Conservation (phyloP, 2,797 vertebrate species). For the Squalus acanthias region DNA sequence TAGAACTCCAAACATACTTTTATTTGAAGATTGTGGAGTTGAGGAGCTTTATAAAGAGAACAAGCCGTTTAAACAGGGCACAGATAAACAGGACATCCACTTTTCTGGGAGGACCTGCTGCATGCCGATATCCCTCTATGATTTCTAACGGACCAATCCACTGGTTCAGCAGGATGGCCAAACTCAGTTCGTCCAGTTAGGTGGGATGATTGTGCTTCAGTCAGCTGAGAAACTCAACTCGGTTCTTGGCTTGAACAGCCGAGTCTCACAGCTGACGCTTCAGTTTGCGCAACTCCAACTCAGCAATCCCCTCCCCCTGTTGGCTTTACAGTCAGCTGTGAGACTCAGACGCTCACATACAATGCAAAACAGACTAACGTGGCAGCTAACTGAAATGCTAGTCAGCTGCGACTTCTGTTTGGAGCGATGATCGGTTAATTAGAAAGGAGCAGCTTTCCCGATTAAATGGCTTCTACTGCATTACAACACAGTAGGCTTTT, state of each 20-base stretch:
- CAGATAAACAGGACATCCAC: background rate
- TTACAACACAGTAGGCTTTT: background rate
- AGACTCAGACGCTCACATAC: background rate
- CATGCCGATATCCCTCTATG: too few relatives aligned
- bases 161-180: background rate
- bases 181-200: background rate
- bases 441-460: background rate
- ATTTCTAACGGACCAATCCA: background rate
- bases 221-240: background rate
- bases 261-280: background rate
- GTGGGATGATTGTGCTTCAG: background rate
- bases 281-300: background rate
- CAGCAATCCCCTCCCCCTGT: background rate
- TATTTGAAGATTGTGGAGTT: background rate
- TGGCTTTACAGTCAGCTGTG: background rate
- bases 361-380: background rate
- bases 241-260: background rate
- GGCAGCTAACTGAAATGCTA: background rate
- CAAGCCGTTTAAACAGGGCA: background rate
- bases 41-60: background rate
- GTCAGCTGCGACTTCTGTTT: conserved; percentile 11
- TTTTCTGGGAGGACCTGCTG: background rate
- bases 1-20: background rate
- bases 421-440: background rate
- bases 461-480: background rate